phyloP scores from a whole-genome alignment of 2,113 vertebrate genomes.

The Takifugu bimaculatus region DNA sequence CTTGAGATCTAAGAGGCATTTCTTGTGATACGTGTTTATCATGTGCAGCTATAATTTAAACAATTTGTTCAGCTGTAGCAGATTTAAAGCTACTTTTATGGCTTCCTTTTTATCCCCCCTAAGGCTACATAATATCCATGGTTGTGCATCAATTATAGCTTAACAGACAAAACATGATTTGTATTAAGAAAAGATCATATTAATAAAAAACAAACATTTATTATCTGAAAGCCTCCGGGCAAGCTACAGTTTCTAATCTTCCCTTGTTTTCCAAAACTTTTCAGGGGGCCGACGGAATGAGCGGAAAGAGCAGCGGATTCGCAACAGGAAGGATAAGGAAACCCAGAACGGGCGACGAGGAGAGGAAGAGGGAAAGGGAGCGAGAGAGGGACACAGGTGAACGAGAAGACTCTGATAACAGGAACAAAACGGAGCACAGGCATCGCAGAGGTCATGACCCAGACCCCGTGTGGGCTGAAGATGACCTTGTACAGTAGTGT shows the following conservation, averaged over 20 bases:
- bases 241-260: neutral
- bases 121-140: too few relatives aligned
- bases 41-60: too few relatives aligned
- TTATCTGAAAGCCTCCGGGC: neutral
- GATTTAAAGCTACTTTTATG: too few relatives aligned
- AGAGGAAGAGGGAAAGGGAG: slow-evolving; percentile 75
- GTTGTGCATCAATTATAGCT: too few relatives aligned
- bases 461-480: slow-evolving; percentile 73
- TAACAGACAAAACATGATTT: neutral
- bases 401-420: slow-evolving; percentile 83
- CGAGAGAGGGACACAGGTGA: slow-evolving; percentile 78
- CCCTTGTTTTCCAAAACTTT: slow-evolving; percentile 4
- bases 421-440: slow-evolving; percentile 88
- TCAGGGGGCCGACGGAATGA: slow-evolving; percentile 67
- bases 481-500: slow-evolving; percentile 77
- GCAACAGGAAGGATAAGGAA: slow-evolving; percentile 85
- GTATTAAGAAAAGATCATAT: neutral
- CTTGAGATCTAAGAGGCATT: too few relatives aligned
- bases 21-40: too few relatives aligned
- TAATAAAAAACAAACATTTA: neutral
- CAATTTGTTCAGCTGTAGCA: too few relatives aligned
- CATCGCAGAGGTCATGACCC: slow-evolving; percentile 82
- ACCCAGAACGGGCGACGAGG: slow-evolving; percentile 78
- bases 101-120: too few relatives aligned
- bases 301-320: slow-evolving; percentile 81